These are phyloP conservation scores for Archips xylosteana DNA, from an alignment of 2,888 invertebrate species.

Conservation along the genomic window DNA sequence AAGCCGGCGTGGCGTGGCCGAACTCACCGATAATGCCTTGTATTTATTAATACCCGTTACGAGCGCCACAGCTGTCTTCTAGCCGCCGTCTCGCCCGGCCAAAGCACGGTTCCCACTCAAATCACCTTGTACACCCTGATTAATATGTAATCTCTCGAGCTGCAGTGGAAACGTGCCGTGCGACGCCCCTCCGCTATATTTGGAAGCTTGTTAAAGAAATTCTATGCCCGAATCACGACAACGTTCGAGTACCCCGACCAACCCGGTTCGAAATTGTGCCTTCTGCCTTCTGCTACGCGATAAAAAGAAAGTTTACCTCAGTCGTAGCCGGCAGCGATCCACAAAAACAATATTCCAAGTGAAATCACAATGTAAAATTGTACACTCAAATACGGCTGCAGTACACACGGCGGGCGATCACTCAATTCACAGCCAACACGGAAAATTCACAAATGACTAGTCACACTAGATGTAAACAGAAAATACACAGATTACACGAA, in stretches of 20 bases:
- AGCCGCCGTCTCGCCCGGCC: constrained; percentile 71
- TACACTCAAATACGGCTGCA: constrained; percentile 73
- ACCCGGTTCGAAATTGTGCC: constrained; percentile 35
- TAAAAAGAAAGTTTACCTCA: constrained; percentile 60
- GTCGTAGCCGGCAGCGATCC: constrained; percentile 66
- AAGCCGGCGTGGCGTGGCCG: constrained; percentile 82
- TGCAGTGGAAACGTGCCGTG: constrained; percentile 42
- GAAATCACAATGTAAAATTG: constrained; percentile 75
- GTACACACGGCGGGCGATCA: constrained; percentile 77
- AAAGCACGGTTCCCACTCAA: constrained; percentile 59
- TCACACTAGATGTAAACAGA: constrained; percentile 77
- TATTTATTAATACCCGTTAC: constrained; percentile 85
- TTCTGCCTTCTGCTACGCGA: background rate
- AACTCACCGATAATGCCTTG: constrained; percentile 76
- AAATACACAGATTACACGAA: constrained; percentile 84
- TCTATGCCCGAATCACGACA: constrained; percentile 60
- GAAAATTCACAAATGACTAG: constrained; percentile 80
- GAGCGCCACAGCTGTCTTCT: constrained; percentile 78
- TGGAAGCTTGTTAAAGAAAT: constrained; percentile 70
- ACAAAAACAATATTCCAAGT: constrained; percentile 70
- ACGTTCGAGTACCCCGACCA: constrained; percentile 27
- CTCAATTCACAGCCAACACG: constrained; percentile 79
- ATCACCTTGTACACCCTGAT: constrained; percentile 43
- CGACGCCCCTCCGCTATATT: constrained; percentile 72
- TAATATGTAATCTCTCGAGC: constrained; percentile 41